Conservation (phyloP, 2,888 invertebrate species). For the Ramazzottius varieornatus region DNA sequence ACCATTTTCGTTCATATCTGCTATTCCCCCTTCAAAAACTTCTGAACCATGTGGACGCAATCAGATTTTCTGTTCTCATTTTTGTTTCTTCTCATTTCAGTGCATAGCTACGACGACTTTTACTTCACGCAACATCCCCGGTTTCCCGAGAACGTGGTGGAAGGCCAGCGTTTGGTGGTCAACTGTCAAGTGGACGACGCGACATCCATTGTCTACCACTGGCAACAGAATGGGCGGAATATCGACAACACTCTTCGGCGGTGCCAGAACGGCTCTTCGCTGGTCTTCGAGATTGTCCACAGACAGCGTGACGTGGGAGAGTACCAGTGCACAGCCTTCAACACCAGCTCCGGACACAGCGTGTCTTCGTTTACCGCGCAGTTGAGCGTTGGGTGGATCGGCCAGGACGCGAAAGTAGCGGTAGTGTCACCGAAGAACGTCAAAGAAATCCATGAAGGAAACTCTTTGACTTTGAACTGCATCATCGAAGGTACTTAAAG, state of each 20-base stretch:
- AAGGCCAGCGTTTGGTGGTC: not conserved
- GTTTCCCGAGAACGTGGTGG: not conserved
- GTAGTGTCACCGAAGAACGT: not conserved
- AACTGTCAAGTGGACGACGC: not conserved
- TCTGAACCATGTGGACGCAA: no score
- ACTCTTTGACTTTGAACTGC: not conserved
- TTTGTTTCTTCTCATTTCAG: no score
- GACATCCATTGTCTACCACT: slow-evolving; percentile 18
- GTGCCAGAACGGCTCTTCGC: slow-evolving; percentile 25
- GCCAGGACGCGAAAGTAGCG: not conserved
- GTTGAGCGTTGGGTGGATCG: slow-evolving; percentile 4
- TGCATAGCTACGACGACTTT: not conserved
- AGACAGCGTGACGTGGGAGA: slow-evolving; percentile 31
- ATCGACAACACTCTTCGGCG: slow-evolving; percentile 17
- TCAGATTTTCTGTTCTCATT: no score
- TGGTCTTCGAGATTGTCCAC: slow-evolving; percentile 32
- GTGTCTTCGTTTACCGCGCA: not conserved
- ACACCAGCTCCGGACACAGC: slow-evolving; percentile 21
- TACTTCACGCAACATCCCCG: not conserved
- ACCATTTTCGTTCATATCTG: no score
- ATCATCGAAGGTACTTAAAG: not conserved
- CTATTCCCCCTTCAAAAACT: no score
- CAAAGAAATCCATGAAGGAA: not conserved
- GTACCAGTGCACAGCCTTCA: slow-evolving; percentile 33
- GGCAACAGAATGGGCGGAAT: slow-evolving; percentile 17